Conservation (phyloP, 2,797 vertebrate genomes). For the Decapterus maruadsi region DNA sequence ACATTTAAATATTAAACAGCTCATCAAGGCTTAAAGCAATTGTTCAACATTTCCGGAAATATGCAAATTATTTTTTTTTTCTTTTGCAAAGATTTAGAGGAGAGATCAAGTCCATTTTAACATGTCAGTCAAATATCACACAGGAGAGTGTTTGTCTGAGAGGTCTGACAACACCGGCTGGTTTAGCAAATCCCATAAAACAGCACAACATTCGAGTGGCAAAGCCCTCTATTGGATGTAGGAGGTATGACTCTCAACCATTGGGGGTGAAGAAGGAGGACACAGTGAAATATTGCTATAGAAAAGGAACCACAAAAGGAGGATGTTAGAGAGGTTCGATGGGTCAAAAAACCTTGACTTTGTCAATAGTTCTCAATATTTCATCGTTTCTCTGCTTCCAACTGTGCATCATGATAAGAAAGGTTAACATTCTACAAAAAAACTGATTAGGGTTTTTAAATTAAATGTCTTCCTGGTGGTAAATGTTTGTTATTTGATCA, state of each 20-base stretch:
- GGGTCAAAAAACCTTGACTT: no score
- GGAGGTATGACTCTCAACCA: background rate
- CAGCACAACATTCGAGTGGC: background rate
- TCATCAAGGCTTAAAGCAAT: slow-evolving; percentile 6
- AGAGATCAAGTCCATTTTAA: background rate
- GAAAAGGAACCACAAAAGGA: background rate
- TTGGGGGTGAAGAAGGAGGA: background rate
- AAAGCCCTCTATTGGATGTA: background rate
- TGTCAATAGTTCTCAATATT: no score
- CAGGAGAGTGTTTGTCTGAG: background rate
- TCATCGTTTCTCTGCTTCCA: no score
- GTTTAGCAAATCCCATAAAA: background rate
- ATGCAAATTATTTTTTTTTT: background rate
- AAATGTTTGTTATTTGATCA: background rate
- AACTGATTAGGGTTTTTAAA: background rate
- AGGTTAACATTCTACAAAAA: background rate
- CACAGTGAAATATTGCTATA: background rate
- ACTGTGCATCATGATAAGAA: no score
- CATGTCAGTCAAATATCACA: background rate
- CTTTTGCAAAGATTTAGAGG: background rate
- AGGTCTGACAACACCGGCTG: background rate
- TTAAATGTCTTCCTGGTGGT: background rate
- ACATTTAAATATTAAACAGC: slow-evolving; percentile 40
- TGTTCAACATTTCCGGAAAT: background rate
- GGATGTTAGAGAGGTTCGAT: background rate